Base-by-base conservation (phyloP, 2,797 vertebrate species). In the Diplodus puntazzo region DNA sequence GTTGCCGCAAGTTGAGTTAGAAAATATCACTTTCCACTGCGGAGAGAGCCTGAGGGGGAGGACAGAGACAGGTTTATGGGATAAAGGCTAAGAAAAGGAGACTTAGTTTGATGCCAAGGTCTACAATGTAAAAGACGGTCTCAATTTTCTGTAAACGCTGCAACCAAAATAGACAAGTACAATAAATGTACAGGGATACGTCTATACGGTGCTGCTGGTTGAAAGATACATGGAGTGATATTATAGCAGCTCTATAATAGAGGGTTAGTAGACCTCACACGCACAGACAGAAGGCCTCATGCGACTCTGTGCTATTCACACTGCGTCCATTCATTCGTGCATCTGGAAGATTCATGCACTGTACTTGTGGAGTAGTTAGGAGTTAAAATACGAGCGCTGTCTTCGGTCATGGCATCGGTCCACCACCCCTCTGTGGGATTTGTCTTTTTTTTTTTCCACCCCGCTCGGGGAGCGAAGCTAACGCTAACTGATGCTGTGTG, bases 91-190 rank as follows among this genome's bases (percentile, higher is more conserved):
- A 61, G 58, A 76, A 73, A 75, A 42, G 25, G 18, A 77, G 54
- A 82, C 60, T 52, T 77, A 73, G 82, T 60, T 0, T 1, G 11
- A 57, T 0, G 57, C 74, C 85, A 80, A 71, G 6, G 39, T 63
- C 83, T 42, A 83, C 82, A 73, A 39, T 45, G n/a, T 78, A 79
- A 83, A 86, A 73, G 65, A 84, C 46, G 57, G 65, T 75, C 67
- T 87, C 7, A 0, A 18, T 68, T 80, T 79, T 83, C 75, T 62
- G 45, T 66, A 66, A 83, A 81, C 1, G 54, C 18, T 61, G 20
- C 64, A 82, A 75, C 80, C 75, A 83, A 46, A 17, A 55, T 25
- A 73, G 68, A 82, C 75, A 72, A 55, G 66, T 23, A 52, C 62
- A 61, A 62, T 72, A 77, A 78, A 79, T 57, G 69, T 66, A 34